Evolutionary conservation across 2,888 invertebrate species (phyloP).

Genomic region (Nephrotoma appendiculata): DNA sequence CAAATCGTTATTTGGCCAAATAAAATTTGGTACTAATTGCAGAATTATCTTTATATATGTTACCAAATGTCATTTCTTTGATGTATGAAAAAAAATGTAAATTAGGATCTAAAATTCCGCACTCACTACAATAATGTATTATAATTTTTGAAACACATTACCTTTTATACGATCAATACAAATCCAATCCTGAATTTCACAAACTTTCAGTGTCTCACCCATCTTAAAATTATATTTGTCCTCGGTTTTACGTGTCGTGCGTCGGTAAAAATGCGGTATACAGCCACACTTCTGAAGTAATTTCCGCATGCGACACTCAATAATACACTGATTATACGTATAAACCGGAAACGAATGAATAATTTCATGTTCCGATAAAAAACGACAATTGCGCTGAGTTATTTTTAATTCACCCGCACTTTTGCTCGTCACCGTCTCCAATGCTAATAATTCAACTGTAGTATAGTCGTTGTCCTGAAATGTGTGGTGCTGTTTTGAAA

Average conservation of each 20-base stretch:
- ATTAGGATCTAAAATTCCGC: too few relatives aligned
- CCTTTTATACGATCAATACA: slow-evolving; percentile 47
- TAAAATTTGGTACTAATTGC: too few relatives aligned
- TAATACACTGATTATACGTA: slow-evolving; percentile 50
- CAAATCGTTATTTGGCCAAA: too few relatives aligned
- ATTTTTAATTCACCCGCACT: slow-evolving; percentile 40
- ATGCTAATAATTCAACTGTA: slow-evolving; percentile 42
- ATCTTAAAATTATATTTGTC: background rate
- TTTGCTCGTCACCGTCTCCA: slow-evolving; percentile 42
- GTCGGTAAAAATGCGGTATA: slow-evolving; percentile 57
- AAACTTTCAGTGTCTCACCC: slow-evolving; percentile 28
- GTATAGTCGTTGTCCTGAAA: slow-evolving; percentile 40
- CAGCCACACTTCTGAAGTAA: slow-evolving; percentile 50
- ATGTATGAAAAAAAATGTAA: too few relatives aligned
- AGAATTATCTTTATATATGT: too few relatives aligned
- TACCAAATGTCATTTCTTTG: too few relatives aligned
- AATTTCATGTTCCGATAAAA: slow-evolving; percentile 46
- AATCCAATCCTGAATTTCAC: slow-evolving; percentile 44
- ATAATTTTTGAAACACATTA: slow-evolving; percentile 21
- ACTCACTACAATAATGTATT: background rate
- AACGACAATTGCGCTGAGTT: slow-evolving; percentile 52
- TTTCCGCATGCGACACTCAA: slow-evolving; percentile 52
- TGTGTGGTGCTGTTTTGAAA: slow-evolving; percentile 40
- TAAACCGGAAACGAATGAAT: slow-evolving; percentile 52
- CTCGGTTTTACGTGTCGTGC: background rate